Evolutionary conservation across 2,888 invertebrate species (phyloP).

Genomic region (Aspidiotus destructor): DNA sequence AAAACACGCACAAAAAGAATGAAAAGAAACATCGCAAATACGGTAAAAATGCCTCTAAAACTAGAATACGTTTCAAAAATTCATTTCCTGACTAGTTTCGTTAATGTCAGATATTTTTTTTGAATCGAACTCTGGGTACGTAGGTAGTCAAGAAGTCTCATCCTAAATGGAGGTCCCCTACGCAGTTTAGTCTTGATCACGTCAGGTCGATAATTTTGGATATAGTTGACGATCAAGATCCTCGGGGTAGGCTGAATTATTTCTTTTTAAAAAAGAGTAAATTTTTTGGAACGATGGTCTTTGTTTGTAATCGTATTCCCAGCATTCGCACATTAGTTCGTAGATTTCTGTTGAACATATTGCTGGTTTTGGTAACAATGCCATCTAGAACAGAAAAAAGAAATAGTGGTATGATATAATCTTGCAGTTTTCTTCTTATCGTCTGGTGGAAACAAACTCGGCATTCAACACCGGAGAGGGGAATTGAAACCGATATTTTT

Average conservation of each 20-base stretch:
- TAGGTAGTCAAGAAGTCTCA: no score
- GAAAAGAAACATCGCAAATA: no score
- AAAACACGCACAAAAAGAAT: no score
- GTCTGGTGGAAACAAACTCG: background rate
- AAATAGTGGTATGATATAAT: background rate
- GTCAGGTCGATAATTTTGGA: constrained; percentile 16
- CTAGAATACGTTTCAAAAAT: no score
- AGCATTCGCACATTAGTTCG: constrained; percentile 62
- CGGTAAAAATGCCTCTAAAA: no score
- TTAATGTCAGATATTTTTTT: no score
- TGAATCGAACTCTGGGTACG: no score
- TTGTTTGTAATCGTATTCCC: constrained; percentile 51
- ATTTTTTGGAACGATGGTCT: constrained; percentile 58
- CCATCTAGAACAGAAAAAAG: constrained; percentile 33
- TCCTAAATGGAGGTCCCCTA: no score
- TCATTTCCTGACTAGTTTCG: no score
- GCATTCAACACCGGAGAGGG: no score
- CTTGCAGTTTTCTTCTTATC: background rate
- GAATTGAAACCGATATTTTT: no score
- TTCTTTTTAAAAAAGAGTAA: constrained; percentile 57
- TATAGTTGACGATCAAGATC: constrained; percentile 47
- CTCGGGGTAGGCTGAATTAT: constrained; percentile 46
- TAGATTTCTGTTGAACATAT: constrained; percentile 67
- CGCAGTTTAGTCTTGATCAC: no score
- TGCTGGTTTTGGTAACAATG: constrained; percentile 60